These are phyloP conservation scores for Pempheris klunzingeri DNA, from an alignment of 2,797 vertebrate species.

Conservation along the genomic window DNA sequence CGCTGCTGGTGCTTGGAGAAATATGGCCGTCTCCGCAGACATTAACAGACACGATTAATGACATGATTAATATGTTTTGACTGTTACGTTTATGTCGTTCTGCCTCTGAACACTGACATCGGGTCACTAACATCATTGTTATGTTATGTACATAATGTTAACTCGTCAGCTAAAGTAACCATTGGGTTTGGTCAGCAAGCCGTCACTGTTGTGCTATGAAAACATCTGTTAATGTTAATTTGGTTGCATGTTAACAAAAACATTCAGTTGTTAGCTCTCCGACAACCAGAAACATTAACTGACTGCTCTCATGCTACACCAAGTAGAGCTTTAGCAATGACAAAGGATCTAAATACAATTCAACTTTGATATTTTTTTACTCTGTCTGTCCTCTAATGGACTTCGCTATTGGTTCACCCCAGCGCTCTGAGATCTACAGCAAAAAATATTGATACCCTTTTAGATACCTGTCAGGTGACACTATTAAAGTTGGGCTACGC, in stretches of 20 bases:
- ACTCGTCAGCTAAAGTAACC: constrained; percentile 1
- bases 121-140: background rate
- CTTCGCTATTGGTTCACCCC: background rate
- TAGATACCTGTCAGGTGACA: background rate
- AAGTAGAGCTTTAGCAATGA: background rate
- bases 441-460: background rate
- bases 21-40: background rate
- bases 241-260: background rate
- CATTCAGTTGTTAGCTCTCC: background rate
- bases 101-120: constrained; percentile 22
- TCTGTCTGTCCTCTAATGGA: background rate
- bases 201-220: constrained; percentile 1
- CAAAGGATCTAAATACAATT: background rate
- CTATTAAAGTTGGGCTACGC: too few relatives aligned
- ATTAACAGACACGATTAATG: background rate
- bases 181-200: constrained; percentile 5
- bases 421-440: background rate
- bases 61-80: too few relatives aligned
- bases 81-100: too few relatives aligned
- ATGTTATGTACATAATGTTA: constrained; percentile 29
- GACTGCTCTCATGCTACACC: background rate
- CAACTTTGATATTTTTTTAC: background rate
- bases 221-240: background rate
- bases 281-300: background rate
- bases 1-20: background rate